Evolutionary conservation across 2,797 vertebrate genomes (phyloP).

Genomic region (Scarus forsteni): DNA sequence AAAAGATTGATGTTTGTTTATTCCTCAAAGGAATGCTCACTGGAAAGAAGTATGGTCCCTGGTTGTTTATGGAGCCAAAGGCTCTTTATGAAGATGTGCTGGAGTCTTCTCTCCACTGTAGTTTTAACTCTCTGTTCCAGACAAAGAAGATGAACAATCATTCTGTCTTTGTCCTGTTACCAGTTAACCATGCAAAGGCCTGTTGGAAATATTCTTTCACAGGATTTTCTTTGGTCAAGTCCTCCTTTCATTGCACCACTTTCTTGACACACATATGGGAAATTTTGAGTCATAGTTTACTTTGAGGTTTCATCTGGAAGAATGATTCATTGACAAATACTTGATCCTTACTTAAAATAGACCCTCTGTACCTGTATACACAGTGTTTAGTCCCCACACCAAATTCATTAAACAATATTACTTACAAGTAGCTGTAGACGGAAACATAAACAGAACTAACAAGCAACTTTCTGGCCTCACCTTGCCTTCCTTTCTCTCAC

Average conservation of each 20-base stretch:
- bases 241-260: slow-evolving; percentile 3
- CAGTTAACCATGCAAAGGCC: slow-evolving; percentile 57
- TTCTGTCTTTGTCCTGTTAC: slow-evolving; percentile 62
- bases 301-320: slow-evolving; percentile 38
- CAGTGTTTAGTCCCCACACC: slow-evolving; percentile 21
- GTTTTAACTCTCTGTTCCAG: slow-evolving; percentile 79
- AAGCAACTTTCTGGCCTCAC: neutral
- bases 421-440: slow-evolving; percentile 5
- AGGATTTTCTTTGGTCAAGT: slow-evolving; percentile 44
- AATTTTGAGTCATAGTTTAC: slow-evolving; percentile 51
- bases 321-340: slow-evolving; percentile 37
- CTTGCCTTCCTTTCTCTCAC: no score
- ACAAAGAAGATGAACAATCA: slow-evolving; percentile 63
- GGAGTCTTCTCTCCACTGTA: slow-evolving; percentile 60
- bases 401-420: slow-evolving; percentile 30
- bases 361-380: slow-evolving; percentile 8
- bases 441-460: slow-evolving; percentile 1
- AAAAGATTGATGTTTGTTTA: slow-evolving; percentile 75
- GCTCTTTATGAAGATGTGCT: slow-evolving; percentile 71
- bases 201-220: slow-evolving; percentile 52
- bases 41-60: slow-evolving; percentile 67
- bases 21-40: slow-evolving; percentile 62
- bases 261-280: slow-evolving; percentile 24
- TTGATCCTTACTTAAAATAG: slow-evolving; percentile 3
- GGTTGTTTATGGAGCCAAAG: slow-evolving; percentile 75